Evolutionary conservation across 2,113 vertebrate genomes (phyloP).

Genomic region (Alaudala cheleensis): DNA sequence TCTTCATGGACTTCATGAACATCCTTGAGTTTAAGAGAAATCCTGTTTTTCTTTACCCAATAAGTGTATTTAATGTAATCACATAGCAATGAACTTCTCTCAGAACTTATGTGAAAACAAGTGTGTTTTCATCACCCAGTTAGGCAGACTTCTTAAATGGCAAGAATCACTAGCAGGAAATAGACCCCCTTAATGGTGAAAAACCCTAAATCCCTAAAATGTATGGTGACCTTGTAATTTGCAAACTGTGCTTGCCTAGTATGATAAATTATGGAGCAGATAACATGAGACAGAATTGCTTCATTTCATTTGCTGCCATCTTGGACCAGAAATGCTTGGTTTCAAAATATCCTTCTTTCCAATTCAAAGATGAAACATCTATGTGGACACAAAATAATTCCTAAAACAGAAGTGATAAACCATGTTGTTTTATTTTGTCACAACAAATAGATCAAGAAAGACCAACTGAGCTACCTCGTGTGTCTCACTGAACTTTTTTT

Average conservation of each 20-base stretch:
- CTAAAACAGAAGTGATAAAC: neutral
- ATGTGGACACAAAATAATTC: neutral
- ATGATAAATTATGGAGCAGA: neutral
- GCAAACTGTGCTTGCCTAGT: neutral
- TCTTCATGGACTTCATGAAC: neutral
- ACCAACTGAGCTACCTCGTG: neutral
- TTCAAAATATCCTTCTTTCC: neutral
- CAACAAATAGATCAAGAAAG: neutral
- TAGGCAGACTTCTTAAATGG: neutral
- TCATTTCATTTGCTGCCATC: neutral
- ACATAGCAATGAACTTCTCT: neutral
- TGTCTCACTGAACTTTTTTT: neutral
- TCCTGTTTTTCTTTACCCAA: neutral
- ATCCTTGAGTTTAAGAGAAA: neutral
- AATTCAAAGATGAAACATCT: neutral
- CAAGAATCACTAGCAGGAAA: neutral
- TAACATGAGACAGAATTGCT: neutral
- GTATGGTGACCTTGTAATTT: neutral
- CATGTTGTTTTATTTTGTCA: neutral
- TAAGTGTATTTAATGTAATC: neutral
- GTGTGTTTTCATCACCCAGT: neutral
- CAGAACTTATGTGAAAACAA: neutral
- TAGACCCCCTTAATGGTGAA: neutral
- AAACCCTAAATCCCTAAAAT: neutral
- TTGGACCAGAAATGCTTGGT: neutral